Conservation (phyloP, 2,888 invertebrate genomes). For the Notocelia uddmanniana region DNA sequence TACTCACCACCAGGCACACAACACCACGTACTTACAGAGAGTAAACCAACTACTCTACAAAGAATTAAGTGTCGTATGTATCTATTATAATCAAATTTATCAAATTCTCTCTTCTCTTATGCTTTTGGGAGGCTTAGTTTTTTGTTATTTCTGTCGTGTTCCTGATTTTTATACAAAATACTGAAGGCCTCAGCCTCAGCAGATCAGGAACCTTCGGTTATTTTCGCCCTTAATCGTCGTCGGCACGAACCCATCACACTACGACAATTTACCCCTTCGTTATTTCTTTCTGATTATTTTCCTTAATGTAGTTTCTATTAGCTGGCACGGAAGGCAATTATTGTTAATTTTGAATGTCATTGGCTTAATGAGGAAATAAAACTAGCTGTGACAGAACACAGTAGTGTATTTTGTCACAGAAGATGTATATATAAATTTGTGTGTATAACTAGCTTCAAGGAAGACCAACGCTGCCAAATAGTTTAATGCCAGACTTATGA, state of each 20-base stretch:
- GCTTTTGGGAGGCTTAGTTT: background rate
- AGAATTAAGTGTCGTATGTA: too few species aligned
- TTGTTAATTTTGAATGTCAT: conserved; percentile 2
- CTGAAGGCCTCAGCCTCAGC: conserved; percentile 16
- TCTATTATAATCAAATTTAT: too few species aligned
- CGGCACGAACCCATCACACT: conserved; percentile 56
- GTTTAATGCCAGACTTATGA: too few species aligned
- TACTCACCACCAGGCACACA: too few species aligned
- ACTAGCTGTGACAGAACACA: background rate
- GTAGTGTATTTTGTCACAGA: too few species aligned
- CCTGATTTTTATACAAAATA: background rate
- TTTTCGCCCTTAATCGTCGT: conserved; percentile 54
- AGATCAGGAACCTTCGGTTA: conserved; percentile 49
- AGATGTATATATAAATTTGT: too few species aligned
- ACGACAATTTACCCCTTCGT: conserved; percentile 48
- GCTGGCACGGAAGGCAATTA: conserved; percentile 27
- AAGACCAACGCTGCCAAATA: too few species aligned
- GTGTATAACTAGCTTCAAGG: too few species aligned
- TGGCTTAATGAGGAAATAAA: background rate
- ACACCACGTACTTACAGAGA: too few species aligned
- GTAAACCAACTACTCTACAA: too few species aligned
- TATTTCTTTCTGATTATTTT: conserved; percentile 33
- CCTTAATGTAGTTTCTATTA: conserved; percentile 35
- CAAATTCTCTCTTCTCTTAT: too few species aligned
- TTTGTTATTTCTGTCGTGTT: background rate